Percentiles rank a stretch among this genome's conserved stretches.
Conservation (phyloP, 2,797 vertebrate genomes). For the Manis pentadactyla region DNA sequence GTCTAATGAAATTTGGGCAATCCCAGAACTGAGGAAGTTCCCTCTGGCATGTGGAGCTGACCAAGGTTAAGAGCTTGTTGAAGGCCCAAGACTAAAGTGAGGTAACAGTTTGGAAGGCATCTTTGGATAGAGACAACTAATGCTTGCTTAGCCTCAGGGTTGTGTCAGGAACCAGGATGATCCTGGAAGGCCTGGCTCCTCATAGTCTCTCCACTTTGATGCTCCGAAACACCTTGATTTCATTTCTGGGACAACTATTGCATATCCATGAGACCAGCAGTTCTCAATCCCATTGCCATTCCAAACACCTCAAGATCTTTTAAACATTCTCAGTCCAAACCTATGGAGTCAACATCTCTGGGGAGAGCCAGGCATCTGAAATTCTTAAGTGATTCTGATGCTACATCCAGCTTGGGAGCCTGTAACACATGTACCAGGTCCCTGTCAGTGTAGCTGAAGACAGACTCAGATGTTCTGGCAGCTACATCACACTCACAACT, state of each 20-base stretch:
- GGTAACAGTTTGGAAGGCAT: neutral
- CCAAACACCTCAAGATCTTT: neutral
- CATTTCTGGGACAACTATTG: neutral
- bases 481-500: neutral
- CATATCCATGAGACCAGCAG: neutral
- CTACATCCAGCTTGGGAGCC: neutral
- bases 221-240: neutral
- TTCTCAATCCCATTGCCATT: neutral
- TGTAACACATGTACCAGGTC: neutral
- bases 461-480: neutral
- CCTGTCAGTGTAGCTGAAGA: neutral
- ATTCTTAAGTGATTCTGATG: neutral
- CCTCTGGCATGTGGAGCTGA: neutral
- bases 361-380: neutral
- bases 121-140: neutral
- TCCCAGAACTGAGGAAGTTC: neutral
- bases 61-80: neutral
- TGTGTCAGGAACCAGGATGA: neutral
- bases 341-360: neutral
- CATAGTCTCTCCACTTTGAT: neutral
- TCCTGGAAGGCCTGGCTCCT: neutral
- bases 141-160: neutral
- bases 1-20: neutral
- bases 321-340: neutral
- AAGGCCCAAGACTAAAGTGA: neutral